Evolutionary conservation across 2,888 invertebrate species (phyloP).

Genomic region (Drosophila multiciliata): DNA sequence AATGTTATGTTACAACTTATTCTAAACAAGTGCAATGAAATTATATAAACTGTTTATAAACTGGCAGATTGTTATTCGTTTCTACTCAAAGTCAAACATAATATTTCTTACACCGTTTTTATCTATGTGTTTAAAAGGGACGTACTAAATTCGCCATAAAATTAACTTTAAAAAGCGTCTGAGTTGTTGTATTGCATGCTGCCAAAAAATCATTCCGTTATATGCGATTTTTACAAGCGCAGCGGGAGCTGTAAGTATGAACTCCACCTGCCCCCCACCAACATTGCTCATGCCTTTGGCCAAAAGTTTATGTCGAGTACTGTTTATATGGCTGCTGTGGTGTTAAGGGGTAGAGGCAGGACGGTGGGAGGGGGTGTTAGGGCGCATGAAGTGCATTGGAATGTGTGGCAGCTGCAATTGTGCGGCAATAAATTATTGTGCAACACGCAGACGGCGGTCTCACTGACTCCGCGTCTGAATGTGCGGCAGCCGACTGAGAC

Average conservation of each 20-base stretch:
- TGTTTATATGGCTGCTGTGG: conserved; percentile 32
- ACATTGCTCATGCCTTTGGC: too few species aligned
- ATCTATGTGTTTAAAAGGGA: not conserved
- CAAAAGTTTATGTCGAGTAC: conserved; percentile 16
- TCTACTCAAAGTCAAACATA: not conserved
- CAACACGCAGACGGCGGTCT: conserved; percentile 74
- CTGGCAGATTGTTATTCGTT: not conserved
- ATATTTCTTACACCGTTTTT: not conserved
- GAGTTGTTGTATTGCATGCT: conserved; percentile 15
- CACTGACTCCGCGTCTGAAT: conserved; percentile 30
- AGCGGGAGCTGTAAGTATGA: conserved; percentile 59
- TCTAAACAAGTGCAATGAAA: not conserved
- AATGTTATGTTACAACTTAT: too few species aligned
- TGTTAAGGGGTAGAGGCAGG: not conserved
- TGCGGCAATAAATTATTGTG: conserved; percentile 81
- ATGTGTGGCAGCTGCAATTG: conserved; percentile 81
- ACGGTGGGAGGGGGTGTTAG: not conserved
- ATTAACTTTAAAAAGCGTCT: conserved; percentile 8
- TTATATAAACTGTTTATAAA: not conserved
- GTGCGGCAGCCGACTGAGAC: conserved; percentile 13
- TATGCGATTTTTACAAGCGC: conserved; percentile 73
- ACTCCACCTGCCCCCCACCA: not conserved
- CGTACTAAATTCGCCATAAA: conserved; percentile 12
- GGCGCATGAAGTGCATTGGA: conserved; percentile 71
- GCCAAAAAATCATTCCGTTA: conserved; percentile 50